Evolutionary conservation across 2,797 vertebrate genomes (phyloP), one percentile per base, ranked within the genome.

Genomic region (Synaphobranchus kaupii): DNA sequence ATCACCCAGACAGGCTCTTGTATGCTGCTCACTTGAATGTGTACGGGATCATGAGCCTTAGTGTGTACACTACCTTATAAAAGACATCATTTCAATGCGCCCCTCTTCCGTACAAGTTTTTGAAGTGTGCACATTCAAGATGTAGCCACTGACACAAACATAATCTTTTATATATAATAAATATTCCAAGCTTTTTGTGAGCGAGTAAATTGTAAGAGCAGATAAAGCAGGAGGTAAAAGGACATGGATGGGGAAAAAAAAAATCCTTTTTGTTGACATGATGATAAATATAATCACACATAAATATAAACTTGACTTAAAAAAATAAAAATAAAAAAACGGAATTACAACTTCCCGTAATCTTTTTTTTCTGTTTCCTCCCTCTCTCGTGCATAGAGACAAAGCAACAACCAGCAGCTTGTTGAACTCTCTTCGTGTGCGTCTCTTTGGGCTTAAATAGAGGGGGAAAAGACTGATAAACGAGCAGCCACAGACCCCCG

Each of bases 1-100:
- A 85, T 56, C 48, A 87, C 86, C 84, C 66, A 86, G 93, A 94
- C 94, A 92, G 91, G 6, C 63, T 48, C 82, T 87, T 73, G n/a
- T 44, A 34, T 71, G 20, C 34, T n/a, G 39, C 25, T 10, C 10
- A 44, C 12, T 20, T 22, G 20, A 22, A 48, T 58, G 63, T 66
- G 44, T 63, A 73, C 34, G 4, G 13, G 81, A 28, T 20, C 22
- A 48, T 48, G 44, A 47, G 48, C 76, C 76, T 48, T n/a, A 22
- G 22, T 80, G 44, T 48, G 8, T 6, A 48, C 10, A 6, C 7
- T 47, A 12, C 48, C 3, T 25, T 80, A 4, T 20, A 48, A 47
- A 47, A 48, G 1, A 80, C 25, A 25, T 76, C 44, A 44, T 76
- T 76, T 48, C 20, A 48, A 17, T 10, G 2, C 7, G 1, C 48